phyloP scores from a whole-genome alignment of 64 coral and sea anemone genomes.

The Stylophora pistillata region DNA sequence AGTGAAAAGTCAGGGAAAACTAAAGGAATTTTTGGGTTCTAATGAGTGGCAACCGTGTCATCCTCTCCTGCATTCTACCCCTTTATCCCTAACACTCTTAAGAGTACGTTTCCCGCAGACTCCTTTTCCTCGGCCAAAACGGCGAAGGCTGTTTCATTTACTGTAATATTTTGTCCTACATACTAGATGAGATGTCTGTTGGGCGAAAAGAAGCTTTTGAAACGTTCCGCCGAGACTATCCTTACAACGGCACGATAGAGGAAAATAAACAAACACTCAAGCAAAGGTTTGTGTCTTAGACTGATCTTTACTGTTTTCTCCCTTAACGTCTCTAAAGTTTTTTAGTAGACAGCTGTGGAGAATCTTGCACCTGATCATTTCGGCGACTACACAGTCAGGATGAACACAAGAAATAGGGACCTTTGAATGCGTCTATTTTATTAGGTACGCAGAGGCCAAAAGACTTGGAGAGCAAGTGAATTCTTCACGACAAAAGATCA shows the following conservation, averaged over 20 bases:
- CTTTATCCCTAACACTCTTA: no score
- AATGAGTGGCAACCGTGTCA: no score
- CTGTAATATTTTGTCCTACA: not conserved
- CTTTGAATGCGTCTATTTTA: not conserved
- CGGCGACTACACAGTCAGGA: not conserved
- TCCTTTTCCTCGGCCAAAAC: no score
- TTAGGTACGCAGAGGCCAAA: conserved; percentile 89
- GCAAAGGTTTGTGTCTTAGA: conserved; percentile 54
- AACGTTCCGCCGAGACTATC: conserved; percentile 90
- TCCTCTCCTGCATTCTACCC: no score
- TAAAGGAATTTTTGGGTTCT: no score
- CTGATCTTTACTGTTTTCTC: not conserved
- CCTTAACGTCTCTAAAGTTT: not conserved
- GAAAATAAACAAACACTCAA: conserved; percentile 90
- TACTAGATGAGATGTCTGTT: conserved; percentile 94
- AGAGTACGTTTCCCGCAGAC: no score
- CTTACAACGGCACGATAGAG: conserved; percentile 83
- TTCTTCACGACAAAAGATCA: conserved; percentile 91
- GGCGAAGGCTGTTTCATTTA: no score
- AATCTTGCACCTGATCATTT: not conserved
- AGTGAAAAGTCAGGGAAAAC: no score
- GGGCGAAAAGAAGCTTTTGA: conserved; percentile 97
- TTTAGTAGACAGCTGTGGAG: not conserved
- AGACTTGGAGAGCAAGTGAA: conserved; percentile 94
- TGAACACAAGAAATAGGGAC: not conserved